Percentiles rank a stretch among this genome's conserved stretches.
Evolutionary conservation across 1,140 invertebrate species (phyloP).

Genomic region (Asobara japonica): DNA sequence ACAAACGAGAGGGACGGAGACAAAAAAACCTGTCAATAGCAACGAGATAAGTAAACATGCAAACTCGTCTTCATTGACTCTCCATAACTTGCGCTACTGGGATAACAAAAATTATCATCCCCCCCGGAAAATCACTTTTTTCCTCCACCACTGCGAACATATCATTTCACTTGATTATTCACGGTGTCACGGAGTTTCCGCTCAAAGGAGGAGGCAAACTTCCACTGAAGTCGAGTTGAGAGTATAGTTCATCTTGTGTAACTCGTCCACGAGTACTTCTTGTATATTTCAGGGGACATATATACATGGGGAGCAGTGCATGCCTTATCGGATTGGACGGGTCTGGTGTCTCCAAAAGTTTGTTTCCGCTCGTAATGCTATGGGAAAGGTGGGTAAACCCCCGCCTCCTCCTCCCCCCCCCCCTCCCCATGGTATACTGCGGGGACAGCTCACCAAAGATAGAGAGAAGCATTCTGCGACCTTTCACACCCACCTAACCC

Average conservation of each 20-base stretch:
- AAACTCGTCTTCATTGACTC: too few relatives aligned
- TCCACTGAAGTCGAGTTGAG: neutral
- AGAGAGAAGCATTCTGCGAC: neutral
- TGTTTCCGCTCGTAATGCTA: constrained; percentile 19
- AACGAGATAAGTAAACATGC: too few relatives aligned
- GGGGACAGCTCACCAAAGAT: neutral
- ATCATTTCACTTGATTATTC: constrained; percentile 1
- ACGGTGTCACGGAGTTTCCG: neutral
- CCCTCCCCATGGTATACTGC: neutral
- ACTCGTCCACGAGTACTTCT: neutral
- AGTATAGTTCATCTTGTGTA: neutral
- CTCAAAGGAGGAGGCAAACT: constrained; percentile 3
- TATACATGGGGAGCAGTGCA: constrained; percentile 10
- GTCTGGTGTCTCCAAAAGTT: constrained; percentile 15
- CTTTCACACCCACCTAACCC: constrained; percentile 15
- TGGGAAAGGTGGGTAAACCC: neutral
- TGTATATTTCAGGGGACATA: constrained; percentile 13
- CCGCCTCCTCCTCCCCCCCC: too few relatives aligned
- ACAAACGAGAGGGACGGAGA: too few relatives aligned
- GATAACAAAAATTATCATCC: too few relatives aligned
- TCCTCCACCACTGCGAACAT: neutral
- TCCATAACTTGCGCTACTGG: too few relatives aligned
- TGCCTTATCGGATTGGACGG: constrained; percentile 19
- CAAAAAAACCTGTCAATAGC: too few relatives aligned
- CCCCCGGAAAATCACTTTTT: too few relatives aligned